Base-by-base conservation (phyloP, 1,140 invertebrate species). In the Drosophila tristis region DNA sequence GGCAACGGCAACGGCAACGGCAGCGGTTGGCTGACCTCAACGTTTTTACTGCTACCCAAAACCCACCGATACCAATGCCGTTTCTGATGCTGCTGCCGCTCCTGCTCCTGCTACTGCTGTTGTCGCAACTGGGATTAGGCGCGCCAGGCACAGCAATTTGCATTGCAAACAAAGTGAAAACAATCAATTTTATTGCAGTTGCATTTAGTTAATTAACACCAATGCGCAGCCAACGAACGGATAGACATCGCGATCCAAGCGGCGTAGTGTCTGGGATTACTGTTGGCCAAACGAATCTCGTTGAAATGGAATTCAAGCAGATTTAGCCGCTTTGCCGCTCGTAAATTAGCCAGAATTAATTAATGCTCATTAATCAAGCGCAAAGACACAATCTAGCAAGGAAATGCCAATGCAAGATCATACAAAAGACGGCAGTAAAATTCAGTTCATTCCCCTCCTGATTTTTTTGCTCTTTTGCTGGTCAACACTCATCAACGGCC, bases 131-230 rank as follows among this genome's bases (percentile, higher is more conserved):
- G 79, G 80, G 72, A 84, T 84, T 84, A 84, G 80, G 74, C 73
- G 72, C 42, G 74, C 70, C 82, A 84, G 80, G 74, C 73, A 75
- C 42, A 78, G 78, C 82, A 78, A 89, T 89, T 89, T 89, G 84
- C 79, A 89, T 84, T 89, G 84, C 85, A 89, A 89, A 89, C 84
- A 89, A 89, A 89, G 85, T 90, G 84, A 89, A 89, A 89, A 89
- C 84, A 89, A 89, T 89, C 84, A 89, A 90, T 89, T 89, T 89
- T 89, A 89, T 90, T 89, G 84, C 85, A 77, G 79, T 84, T 89
- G 84, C 84, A 90, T 89, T 89, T 89, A 89, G 84, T 89, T 89
- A 89, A 89, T 89, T 89, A 89, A 89, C 84, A 89, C 84, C 84
- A 89, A 77, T 82, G 79, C 66, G 74, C 74, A 31, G 53, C 50